Evolutionary conservation across 2,888 invertebrate species (phyloP), one percentile per base, ranked within the genome.

Genomic region (Chymomyza caudatula): DNA sequence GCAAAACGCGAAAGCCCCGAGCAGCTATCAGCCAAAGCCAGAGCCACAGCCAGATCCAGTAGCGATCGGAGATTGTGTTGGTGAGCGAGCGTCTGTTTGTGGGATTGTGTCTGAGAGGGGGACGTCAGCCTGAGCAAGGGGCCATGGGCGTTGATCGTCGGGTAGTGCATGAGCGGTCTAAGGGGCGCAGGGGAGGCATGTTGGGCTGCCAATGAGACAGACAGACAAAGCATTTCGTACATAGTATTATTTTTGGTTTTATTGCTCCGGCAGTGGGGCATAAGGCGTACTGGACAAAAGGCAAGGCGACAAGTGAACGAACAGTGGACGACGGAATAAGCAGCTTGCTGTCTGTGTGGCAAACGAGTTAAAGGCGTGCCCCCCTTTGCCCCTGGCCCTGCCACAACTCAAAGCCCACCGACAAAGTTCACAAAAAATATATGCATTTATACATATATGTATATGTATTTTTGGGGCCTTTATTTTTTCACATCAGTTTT

Each of bases 241-340:
- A 78, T 84, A 84, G 80, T 80, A 84, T 80, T 80, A 80, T 80
- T 80, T 84, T 78, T 77, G 71, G 73, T 77, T 75, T 80, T 77
- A 53, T 44, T 17, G 37, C 56, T 42, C 13, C 19, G 56, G n/a
- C 63, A 53, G 61, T 22, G 57, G 59, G 63, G 55, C 60, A 25
- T 23, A 8, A 17, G 20, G 22, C 19, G 44, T 17, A 47, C 44
- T 47, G 20, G 20, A 20, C 51, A 51, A 20, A 20, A 17, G 22
- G 51, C 51, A 20, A 51, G 20, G 17, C 19, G 20, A 17, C 19
- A 51, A 17, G 51, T 51, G 51, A 20, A 51, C 19, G 17, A 47
- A 17, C 51, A 17, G 5, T 20, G 13, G 51, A 47, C 17, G 5
- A 47, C 44, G 15, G n/a, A 1, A 47, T 6, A 15, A 51, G n/a